Conservation (phyloP, 2,113 vertebrate species). For the Microcebus murinus region DNA sequence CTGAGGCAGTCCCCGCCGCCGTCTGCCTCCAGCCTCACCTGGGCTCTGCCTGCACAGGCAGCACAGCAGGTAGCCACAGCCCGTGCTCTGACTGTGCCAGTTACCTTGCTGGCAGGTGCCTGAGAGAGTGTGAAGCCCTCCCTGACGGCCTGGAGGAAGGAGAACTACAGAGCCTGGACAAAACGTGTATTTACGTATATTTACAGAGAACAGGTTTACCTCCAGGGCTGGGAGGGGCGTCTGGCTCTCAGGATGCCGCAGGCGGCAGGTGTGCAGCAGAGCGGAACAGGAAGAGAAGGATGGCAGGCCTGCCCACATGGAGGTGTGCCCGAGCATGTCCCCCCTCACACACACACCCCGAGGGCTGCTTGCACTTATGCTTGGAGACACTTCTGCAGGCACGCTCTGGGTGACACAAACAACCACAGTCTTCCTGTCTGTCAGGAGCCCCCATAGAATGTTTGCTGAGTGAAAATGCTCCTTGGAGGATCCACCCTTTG, state of each 20-base stretch:
- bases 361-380: neutral
- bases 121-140: conserved; percentile 26
- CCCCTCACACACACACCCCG: neutral
- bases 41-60: neutral
- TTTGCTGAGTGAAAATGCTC: neutral
- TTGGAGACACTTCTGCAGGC: neutral
- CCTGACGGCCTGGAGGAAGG: conserved; percentile 44
- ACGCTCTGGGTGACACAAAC: neutral
- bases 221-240: conserved; percentile 28
- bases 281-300: conserved; percentile 14
- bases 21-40: rapidly evolving
- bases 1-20: rapidly evolving
- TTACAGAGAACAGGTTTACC: conserved; percentile 53
- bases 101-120: conserved; percentile 48
- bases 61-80: neutral
- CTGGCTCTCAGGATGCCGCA: neutral
- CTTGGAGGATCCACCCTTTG: neutral
- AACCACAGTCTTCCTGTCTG: neutral
- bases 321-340: rapidly evolving
- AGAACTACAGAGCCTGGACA: conserved; percentile 13
- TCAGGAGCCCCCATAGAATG: neutral
- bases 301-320: neutral
- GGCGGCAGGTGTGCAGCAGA: conserved; percentile 47
- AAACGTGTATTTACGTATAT: neutral
- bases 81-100: no score